Conservation (phyloP, 2,797 vertebrate species). For the Sebastes glaucus region DNA sequence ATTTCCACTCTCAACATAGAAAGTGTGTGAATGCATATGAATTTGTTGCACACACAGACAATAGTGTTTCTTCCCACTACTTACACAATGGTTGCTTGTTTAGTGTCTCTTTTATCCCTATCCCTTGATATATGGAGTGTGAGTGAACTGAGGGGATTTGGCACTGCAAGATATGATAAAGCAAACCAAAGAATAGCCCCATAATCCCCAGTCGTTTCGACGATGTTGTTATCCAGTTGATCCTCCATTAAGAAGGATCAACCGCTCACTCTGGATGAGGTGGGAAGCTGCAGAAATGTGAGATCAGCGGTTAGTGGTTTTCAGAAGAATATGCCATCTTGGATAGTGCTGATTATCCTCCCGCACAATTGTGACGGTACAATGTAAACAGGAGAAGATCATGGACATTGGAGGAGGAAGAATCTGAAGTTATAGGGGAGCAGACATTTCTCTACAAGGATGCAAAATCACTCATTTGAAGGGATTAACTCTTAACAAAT, state of each 20-base stretch:
- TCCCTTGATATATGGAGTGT: conserved; percentile 30
- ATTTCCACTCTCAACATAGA: neutral
- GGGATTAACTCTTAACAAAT: conserved; percentile 34
- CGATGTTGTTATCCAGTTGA: conserved; percentile 40
- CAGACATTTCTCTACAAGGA: neutral
- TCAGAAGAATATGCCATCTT: conserved; percentile 3
- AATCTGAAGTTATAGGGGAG: neutral
- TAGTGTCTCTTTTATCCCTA: neutral
- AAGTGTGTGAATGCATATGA: neutral
- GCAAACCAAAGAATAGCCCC: conserved; percentile 38
- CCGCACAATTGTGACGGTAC: neutral
- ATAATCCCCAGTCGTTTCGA: conserved; percentile 48
- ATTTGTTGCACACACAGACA: neutral
- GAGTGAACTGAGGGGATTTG: conserved; percentile 38
- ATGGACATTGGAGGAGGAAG: neutral
- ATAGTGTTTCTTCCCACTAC: neutral
- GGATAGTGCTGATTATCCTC: conserved; percentile 10
- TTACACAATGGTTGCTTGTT: neutral
- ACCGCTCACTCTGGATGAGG: conserved; percentile 51
- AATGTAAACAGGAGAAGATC: conserved; percentile 37
- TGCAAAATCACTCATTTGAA: neutral
- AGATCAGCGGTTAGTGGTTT: conserved; percentile 23
- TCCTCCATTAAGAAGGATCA: conserved; percentile 60
- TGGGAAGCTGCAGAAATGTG: conserved; percentile 43
- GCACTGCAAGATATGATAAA: conserved; percentile 33